These are phyloP conservation scores for Sylvietta virens DNA, from an alignment of 2,113 vertebrate genomes.

Conservation along the genomic window DNA sequence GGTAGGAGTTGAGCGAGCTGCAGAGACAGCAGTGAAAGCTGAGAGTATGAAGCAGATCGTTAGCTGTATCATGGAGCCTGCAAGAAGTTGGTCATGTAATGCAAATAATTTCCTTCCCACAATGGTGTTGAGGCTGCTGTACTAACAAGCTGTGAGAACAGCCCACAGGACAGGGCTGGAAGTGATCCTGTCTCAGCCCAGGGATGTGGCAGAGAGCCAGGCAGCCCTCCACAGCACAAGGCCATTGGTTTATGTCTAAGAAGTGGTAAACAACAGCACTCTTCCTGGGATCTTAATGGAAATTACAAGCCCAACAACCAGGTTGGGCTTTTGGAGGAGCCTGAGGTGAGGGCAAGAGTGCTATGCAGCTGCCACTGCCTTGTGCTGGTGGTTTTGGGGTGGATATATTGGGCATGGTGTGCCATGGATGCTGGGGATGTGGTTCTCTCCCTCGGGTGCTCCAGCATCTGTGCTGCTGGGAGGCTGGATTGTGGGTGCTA, in stretches of 20 bases:
- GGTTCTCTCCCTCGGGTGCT: not conserved
- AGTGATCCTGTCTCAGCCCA: not conserved
- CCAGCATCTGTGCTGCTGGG: accelerated
- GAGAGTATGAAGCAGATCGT: not conserved
- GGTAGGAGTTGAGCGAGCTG: not conserved
- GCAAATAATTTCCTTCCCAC: not conserved
- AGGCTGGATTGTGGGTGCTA: accelerated
- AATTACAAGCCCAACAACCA: too few species aligned
- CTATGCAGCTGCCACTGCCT: not conserved
- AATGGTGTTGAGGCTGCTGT: not conserved
- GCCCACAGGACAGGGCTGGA: not conserved
- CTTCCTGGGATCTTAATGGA: not conserved
- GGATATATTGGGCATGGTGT: not conserved
- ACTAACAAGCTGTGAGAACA: not conserved
- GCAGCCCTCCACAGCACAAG: accelerated
- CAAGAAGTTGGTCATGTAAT: not conserved
- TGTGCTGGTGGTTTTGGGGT: accelerated
- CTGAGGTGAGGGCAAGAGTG: not conserved
- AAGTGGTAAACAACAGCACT: not conserved
- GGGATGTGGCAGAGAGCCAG: not conserved
- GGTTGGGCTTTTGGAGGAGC: not conserved
- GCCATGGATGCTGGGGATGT: accelerated
- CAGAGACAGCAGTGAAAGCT: not conserved
- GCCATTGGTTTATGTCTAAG: not conserved
- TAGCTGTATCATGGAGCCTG: not conserved